A percentile compares a stretch with the other conserved stretches of the same genome.
These are phyloP conservation scores for Atherinosoma microstoma DNA, from an alignment of 2,797 vertebrate genomes.

Conservation along the genomic window DNA sequence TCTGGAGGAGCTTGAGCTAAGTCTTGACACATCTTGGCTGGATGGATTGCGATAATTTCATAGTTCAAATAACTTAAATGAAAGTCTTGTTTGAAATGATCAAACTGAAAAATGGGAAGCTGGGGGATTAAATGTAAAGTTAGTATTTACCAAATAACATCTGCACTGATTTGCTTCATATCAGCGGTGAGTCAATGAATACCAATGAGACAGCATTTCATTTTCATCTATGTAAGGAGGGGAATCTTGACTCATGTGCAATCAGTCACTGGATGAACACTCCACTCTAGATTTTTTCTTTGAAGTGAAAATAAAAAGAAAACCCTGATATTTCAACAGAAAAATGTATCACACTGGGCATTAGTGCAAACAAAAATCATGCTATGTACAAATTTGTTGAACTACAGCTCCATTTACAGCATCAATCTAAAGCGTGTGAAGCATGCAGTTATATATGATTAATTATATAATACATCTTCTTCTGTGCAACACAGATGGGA, in stretches of 20 bases:
- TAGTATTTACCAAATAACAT: slow-evolving; percentile 73
- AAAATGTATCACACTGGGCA: slow-evolving; percentile 53
- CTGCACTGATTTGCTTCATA: slow-evolving; percentile 66
- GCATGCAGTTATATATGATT: slow-evolving; percentile 54
- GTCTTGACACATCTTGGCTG: slow-evolving; percentile 58
- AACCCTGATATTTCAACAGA: slow-evolving; percentile 43
- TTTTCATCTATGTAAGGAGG: slow-evolving; percentile 59
- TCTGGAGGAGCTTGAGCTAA: slow-evolving; percentile 63
- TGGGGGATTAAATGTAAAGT: slow-evolving; percentile 41
- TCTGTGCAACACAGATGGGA: slow-evolving; percentile 49
- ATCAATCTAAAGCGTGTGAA: slow-evolving; percentile 36
- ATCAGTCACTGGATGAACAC: slow-evolving; percentile 55
- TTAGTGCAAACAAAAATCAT: slow-evolving; percentile 46
- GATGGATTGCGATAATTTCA: slow-evolving; percentile 62
- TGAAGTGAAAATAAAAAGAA: slow-evolving; percentile 46
- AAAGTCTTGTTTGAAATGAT: slow-evolving; percentile 65
- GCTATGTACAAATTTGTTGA: slow-evolving; percentile 32
- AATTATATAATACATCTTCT: slow-evolving; percentile 59
- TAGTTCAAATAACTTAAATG: slow-evolving; percentile 47
- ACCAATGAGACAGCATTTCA: slow-evolving; percentile 68
- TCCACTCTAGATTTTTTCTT: slow-evolving; percentile 40
- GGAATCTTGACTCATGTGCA: slow-evolving; percentile 48
- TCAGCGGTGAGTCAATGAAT: slow-evolving; percentile 68
- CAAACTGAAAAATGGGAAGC: slow-evolving; percentile 50
- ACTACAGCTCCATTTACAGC: slow-evolving; percentile 34